Conservation (phyloP, 2,113 vertebrate species). For the Tenrec ecaudatus region DNA sequence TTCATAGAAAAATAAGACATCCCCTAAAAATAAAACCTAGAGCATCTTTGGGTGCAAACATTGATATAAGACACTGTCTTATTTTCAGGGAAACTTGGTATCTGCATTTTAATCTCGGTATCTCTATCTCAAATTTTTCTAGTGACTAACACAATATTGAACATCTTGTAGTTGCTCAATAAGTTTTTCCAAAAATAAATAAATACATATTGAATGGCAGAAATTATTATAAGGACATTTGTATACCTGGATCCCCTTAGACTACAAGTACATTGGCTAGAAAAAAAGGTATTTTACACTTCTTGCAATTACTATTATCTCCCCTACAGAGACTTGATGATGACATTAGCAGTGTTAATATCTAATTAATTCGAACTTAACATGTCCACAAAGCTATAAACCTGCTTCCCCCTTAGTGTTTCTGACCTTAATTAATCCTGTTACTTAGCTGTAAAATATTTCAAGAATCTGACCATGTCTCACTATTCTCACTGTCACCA, state of each 20-base stretch:
- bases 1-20: no score
- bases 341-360: slow-evolving; percentile 8
- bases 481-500: neutral
- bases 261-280: neutral
- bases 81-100: no score
- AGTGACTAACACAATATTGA: neutral
- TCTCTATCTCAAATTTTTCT: neutral
- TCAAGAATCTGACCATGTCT: neutral
- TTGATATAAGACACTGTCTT: no score
- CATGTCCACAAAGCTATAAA: neutral
- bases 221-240: slow-evolving; percentile 11
- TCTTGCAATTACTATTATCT: slow-evolving; percentile 6
- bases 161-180: neutral
- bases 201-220: slow-evolving; percentile 2
- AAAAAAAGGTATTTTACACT: neutral
- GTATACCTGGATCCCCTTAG: neutral
- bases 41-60: no score
- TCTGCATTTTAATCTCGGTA: neutral
- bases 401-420: neutral
- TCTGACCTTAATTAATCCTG: slow-evolving; percentile 3
- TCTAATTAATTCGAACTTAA: neutral
- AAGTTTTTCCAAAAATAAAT: neutral
- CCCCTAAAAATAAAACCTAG: no score
- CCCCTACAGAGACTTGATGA: neutral
- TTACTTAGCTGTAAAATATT: slow-evolving; percentile 1